phyloP scores from a whole-genome alignment of 2,888 invertebrate genomes.

The Parnassius mnemosyne region DNA sequence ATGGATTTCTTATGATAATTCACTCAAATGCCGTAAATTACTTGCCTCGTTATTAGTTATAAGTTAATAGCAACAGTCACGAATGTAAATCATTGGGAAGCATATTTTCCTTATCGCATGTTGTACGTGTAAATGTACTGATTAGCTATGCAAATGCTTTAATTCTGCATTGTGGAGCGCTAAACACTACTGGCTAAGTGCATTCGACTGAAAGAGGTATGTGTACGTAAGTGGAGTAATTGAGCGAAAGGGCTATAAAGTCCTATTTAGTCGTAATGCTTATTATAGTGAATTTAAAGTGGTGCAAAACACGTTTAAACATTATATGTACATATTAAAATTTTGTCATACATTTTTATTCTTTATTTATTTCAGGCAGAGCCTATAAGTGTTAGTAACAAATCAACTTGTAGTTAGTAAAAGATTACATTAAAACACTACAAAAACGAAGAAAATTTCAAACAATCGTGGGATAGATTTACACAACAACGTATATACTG shows the following conservation, averaged over 20 bases:
- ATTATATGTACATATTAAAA: too few relatives aligned
- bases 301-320: too few relatives aligned
- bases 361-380: too few relatives aligned
- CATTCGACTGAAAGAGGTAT: neutral
- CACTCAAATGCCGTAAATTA: constrained; percentile 41
- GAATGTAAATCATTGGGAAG: constrained; percentile 58
- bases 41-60: constrained; percentile 49
- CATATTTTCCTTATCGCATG: constrained; percentile 53
- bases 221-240: constrained; percentile 11
- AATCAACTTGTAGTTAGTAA: too few relatives aligned
- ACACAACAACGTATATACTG: too few relatives aligned
- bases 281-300: too few relatives aligned
- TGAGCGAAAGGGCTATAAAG: constrained; percentile 8
- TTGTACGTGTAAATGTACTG: constrained; percentile 51
- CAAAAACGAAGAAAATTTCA: too few relatives aligned
- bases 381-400: too few relatives aligned
- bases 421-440: too few relatives aligned
- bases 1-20: constrained; percentile 23
- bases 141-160: constrained; percentile 65
- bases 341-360: too few relatives aligned
- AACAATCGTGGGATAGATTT: too few relatives aligned
- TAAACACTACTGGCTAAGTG: constrained; percentile 42
- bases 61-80: constrained; percentile 44
- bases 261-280: too few relatives aligned
- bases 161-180: constrained; percentile 48